phyloP scores from a whole-genome alignment of 2,888 invertebrate genomes.

The Netelia virgata region DNA sequence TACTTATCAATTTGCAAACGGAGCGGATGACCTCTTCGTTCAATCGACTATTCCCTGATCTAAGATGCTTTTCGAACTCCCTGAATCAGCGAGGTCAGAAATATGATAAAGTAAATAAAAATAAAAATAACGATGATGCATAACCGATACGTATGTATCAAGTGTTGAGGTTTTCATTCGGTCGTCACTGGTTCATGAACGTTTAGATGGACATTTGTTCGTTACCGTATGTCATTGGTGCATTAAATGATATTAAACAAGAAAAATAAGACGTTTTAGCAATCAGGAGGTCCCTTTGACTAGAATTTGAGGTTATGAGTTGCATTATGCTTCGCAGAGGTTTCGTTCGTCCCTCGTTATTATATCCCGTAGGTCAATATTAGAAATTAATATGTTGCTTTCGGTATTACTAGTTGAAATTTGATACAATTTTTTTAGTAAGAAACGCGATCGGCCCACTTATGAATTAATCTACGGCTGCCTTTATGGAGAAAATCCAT shows the following conservation, averaged over 20 bases:
- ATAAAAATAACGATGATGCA: neutral
- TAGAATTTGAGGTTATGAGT: no score
- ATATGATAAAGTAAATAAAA: constrained; percentile 13
- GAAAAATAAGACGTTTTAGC: neutral
- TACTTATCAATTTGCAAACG: constrained; percentile 34
- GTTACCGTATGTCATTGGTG: neutral
- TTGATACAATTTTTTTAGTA: no score
- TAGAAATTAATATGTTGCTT: no score
- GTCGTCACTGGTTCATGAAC: constrained; percentile 42
- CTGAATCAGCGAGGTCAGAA: neutral
- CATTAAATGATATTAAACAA: constrained; percentile 10
- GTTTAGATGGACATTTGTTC: neutral
- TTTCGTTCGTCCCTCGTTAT: no score
- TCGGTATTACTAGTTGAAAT: no score
- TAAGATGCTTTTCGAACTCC: neutral
- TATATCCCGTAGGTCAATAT: no score
- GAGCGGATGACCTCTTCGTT: constrained; percentile 27
- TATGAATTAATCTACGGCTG: neutral
- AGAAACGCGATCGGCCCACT: no score
- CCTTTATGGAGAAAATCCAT: neutral
- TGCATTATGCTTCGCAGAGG: no score
- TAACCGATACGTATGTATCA: neutral
- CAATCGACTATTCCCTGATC: constrained; percentile 29
- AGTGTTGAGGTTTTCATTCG: constrained; percentile 2
- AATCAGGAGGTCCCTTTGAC: neutral